These are phyloP conservation scores for Pterophyllum scalare DNA, from an alignment of 2,113 vertebrate species.

Conservation along the genomic window DNA sequence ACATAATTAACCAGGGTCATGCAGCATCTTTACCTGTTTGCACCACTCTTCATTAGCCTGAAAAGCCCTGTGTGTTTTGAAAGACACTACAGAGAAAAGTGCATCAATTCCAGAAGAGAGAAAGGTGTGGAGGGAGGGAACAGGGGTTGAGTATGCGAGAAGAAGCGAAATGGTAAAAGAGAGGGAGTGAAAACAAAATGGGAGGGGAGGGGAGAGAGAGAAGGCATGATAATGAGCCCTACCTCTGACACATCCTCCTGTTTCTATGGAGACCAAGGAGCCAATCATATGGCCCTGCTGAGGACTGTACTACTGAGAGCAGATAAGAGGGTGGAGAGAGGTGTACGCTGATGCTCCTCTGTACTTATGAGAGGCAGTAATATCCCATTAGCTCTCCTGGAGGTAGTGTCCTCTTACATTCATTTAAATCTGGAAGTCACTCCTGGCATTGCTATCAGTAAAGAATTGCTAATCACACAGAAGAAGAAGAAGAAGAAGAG, in stretches of 20 bases:
- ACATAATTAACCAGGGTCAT: constrained; percentile 5
- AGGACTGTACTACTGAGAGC: constrained; percentile 77
- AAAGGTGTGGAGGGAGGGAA: constrained; percentile 14
- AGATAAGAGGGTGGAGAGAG: constrained; percentile 70
- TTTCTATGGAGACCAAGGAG: constrained; percentile 84
- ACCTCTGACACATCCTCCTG: constrained; percentile 84
- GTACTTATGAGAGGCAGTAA: constrained; percentile 34
- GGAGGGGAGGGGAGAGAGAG: constrained; percentile 48
- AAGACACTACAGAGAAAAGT: constrained; percentile 48
- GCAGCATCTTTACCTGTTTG: constrained; percentile 41
- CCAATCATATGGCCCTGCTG: constrained; percentile 74
- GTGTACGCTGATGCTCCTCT: constrained; percentile 36
- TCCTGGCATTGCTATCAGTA: neutral
- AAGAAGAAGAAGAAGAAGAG: neutral
- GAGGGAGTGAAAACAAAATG: constrained; percentile 59
- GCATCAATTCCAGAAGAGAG: constrained; percentile 61
- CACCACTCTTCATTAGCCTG: constrained; percentile 8
- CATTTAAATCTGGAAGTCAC: neutral
- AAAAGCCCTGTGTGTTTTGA: constrained; percentile 47
- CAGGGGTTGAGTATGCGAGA: constrained; percentile 31
- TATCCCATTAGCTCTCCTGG: constrained; percentile 22
- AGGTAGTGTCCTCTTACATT: constrained; percentile 20
- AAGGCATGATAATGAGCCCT: constrained; percentile 74
- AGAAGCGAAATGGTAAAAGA: constrained; percentile 47
- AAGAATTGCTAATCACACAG: constrained; percentile 9